Evolutionary conservation across 2,888 invertebrate genomes (phyloP).

Genomic region (Mythimna pallens): DNA sequence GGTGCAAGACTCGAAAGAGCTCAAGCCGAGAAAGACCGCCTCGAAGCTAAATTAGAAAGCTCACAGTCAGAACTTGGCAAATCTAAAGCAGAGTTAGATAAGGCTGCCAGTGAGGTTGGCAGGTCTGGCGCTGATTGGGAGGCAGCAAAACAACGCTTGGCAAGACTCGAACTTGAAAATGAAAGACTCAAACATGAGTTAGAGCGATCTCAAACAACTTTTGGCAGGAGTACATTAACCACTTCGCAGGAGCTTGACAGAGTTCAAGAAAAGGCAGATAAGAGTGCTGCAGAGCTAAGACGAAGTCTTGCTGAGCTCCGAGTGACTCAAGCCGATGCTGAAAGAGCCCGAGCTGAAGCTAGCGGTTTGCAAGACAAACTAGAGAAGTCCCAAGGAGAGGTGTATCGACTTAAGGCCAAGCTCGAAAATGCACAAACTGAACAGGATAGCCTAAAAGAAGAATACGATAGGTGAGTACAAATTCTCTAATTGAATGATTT

Average conservation of each 20-base stretch:
- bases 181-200: slow-evolving; percentile 96
- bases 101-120: slow-evolving; percentile 97
- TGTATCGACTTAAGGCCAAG: slow-evolving; percentile 97
- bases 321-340: slow-evolving; percentile 97
- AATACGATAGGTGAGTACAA: slow-evolving; percentile 93
- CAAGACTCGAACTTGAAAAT: slow-evolving; percentile 96
- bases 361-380: slow-evolving; percentile 97
- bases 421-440: slow-evolving; percentile 98
- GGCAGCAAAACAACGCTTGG: slow-evolving; percentile 95
- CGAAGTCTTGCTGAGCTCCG: slow-evolving; percentile 97
- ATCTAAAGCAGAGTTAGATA: slow-evolving; percentile 98
- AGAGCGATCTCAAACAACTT: slow-evolving; percentile 95
- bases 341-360: slow-evolving; percentile 95
- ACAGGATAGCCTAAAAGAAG: slow-evolving; percentile 97
- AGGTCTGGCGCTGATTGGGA: slow-evolving; percentile 97
- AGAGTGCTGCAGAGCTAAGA: slow-evolving; percentile 95
- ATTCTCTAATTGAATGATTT: neutral
- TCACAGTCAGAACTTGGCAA: slow-evolving; percentile 98
- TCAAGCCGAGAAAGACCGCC: slow-evolving; percentile 96
- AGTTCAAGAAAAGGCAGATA: slow-evolving; percentile 96
- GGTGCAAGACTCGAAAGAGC: slow-evolving; percentile 96
- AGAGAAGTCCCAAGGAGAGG: slow-evolving; percentile 98
- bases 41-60: slow-evolving; percentile 97
- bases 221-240: slow-evolving; percentile 95
- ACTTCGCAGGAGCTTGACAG: slow-evolving; percentile 96